Conservation (phyloP, 2,888 invertebrate species). For the Drosophila kambysellisi region DNA sequence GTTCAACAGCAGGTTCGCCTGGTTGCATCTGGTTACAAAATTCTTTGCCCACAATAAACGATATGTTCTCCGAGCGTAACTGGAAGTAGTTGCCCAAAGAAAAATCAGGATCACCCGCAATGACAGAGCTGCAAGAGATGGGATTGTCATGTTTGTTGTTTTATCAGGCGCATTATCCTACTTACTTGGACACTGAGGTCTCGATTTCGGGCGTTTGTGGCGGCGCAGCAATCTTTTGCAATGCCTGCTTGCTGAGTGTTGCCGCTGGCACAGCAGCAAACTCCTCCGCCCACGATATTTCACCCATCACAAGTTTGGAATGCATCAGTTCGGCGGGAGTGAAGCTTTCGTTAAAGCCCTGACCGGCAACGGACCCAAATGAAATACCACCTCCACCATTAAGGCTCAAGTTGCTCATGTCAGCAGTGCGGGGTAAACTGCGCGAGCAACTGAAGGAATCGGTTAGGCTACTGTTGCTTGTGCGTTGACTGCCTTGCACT, state of each 20-base stretch:
- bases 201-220: constrained; percentile 54
- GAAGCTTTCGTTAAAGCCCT: constrained; percentile 70
- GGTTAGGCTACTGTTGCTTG: constrained; percentile 43
- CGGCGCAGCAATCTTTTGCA: constrained; percentile 59
- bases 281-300: constrained; percentile 83
- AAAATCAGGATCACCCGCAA: constrained; percentile 78
- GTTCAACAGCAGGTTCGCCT: constrained; percentile 64
- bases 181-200: constrained; percentile 70
- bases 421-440: constrained; percentile 82
- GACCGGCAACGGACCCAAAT: constrained; percentile 46
- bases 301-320: constrained; percentile 80
- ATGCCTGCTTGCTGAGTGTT: constrained; percentile 73
- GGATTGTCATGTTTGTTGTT: neutral
- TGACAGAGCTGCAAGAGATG: constrained; percentile 65
- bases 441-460: constrained; percentile 67
- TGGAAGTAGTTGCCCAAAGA: constrained; percentile 83
- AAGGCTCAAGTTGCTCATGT: constrained; percentile 75
- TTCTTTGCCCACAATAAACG: constrained; percentile 70
- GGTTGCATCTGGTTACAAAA: constrained; percentile 67
- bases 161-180: neutral
- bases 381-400: constrained; percentile 69
- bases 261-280: constrained; percentile 82
- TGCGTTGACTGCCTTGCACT: constrained; percentile 20
- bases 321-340: constrained; percentile 83
- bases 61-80: constrained; percentile 81